Conservation (phyloP, 2,888 invertebrate genomes). For the Stenchaetothrips biformis region DNA sequence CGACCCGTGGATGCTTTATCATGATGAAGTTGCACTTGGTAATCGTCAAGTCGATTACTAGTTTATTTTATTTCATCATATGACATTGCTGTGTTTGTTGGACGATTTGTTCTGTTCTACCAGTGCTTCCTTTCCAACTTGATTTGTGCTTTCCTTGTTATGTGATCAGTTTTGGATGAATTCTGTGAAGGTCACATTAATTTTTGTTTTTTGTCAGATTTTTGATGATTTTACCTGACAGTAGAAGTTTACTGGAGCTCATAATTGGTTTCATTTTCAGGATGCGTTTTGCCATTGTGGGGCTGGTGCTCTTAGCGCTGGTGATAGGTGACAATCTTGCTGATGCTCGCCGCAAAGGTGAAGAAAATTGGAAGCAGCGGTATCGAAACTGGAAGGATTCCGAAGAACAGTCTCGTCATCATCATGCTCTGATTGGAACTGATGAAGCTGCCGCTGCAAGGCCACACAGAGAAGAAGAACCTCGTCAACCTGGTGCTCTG, state of each 20-base stretch:
- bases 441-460: background rate
- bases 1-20: too few relatives aligned
- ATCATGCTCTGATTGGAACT: background rate
- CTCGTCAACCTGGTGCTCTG: background rate
- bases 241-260: background rate
- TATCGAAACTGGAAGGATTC: slow-evolving; percentile 8
- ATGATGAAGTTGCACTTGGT: too few relatives aligned
- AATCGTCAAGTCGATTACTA: too few relatives aligned
- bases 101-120: too few relatives aligned
- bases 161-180: too few relatives aligned
- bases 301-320: background rate
- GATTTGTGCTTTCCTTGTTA: too few relatives aligned
- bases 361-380: background rate
- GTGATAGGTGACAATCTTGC: background rate
- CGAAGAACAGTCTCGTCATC: background rate
- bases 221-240: too few relatives aligned
- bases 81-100: too few relatives aligned
- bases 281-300: background rate
- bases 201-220: too few relatives aligned
- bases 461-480: background rate
- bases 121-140: too few relatives aligned
- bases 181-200: too few relatives aligned
- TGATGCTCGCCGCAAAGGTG: slow-evolving; percentile 12
- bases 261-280: background rate
- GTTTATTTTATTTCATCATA: too few relatives aligned